phyloP scores from a whole-genome alignment of 2,888 invertebrate species.

The Acrobasis suavella region DNA sequence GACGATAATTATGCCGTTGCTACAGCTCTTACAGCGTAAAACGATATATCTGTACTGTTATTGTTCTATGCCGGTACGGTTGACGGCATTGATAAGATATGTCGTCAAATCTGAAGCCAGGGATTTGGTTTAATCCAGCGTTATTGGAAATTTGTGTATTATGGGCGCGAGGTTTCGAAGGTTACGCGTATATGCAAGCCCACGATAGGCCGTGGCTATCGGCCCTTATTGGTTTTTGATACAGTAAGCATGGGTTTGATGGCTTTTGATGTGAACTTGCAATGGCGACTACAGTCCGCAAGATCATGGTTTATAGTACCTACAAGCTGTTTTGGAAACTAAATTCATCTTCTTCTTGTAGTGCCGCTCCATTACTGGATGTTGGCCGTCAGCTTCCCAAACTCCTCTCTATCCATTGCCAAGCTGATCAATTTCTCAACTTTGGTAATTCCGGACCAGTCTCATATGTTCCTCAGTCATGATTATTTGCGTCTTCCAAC shows the following conservation, averaged over 20 bases:
- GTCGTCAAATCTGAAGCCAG: slow-evolving; percentile 21
- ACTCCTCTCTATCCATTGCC: too few relatives aligned
- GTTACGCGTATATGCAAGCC: slow-evolving; percentile 12
- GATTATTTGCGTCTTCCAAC: too few relatives aligned
- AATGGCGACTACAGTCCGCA: too few relatives aligned
- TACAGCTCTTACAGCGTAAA: too few relatives aligned
- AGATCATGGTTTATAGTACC: too few relatives aligned
- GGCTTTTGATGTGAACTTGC: background rate
- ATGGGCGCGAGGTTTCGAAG: background rate
- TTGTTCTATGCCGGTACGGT: slow-evolving; percentile 23
- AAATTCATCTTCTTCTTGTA: too few relatives aligned
- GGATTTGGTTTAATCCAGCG: slow-evolving; percentile 15
- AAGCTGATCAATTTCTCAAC: too few relatives aligned
- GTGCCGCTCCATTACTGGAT: too few relatives aligned
- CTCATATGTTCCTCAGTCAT: too few relatives aligned
- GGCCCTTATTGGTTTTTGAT: slow-evolving; percentile 8
- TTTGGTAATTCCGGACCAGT: too few relatives aligned
- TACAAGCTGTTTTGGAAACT: too few relatives aligned
- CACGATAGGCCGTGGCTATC: slow-evolving; percentile 2
- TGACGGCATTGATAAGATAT: slow-evolving; percentile 14
- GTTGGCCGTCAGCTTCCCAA: too few relatives aligned
- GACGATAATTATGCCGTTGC: background rate
- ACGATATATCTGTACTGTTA: slow-evolving; percentile 47
- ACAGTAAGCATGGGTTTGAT: background rate
- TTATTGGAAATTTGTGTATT: slow-evolving; percentile 19